Conservation (phyloP, 2,797 vertebrate genomes). For the Chloroceryle inda region DNA sequence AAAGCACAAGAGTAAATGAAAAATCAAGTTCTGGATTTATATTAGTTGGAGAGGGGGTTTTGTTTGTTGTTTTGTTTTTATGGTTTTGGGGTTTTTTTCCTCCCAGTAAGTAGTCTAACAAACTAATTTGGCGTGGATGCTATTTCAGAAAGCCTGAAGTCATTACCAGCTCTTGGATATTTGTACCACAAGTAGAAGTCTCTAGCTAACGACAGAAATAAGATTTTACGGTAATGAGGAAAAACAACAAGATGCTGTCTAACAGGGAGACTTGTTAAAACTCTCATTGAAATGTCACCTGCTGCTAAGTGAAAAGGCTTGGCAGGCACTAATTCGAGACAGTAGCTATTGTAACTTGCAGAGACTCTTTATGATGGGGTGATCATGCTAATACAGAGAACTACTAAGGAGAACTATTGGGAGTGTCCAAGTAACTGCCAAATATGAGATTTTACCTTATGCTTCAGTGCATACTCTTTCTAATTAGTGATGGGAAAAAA, state of each 20-base stretch:
- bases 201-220: constrained; percentile 29
- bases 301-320: constrained; percentile 25
- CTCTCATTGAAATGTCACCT: not conserved
- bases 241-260: not conserved
- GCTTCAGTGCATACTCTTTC: not conserved
- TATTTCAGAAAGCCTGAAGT: not conserved
- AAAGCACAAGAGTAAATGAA: not conserved
- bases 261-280: constrained; percentile 16
- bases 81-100: no score
- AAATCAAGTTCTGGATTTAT: not conserved
- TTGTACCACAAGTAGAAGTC: not conserved
- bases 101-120: not conserved
- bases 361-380: not conserved
- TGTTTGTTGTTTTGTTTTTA: no score
- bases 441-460: not conserved
- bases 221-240: not conserved
- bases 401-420: not conserved
- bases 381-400: not conserved
- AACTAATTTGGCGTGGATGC: not conserved
- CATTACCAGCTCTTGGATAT: not conserved
- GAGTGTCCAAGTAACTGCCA: not conserved
- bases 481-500: not conserved
- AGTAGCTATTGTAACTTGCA: not conserved
- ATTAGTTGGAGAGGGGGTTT: not conserved
- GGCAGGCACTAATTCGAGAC: not conserved